Evolutionary conservation across 2,888 invertebrate species (phyloP), one percentile per base, ranked within the genome.

Genomic region (Ommatoiulus sabulosus): DNA sequence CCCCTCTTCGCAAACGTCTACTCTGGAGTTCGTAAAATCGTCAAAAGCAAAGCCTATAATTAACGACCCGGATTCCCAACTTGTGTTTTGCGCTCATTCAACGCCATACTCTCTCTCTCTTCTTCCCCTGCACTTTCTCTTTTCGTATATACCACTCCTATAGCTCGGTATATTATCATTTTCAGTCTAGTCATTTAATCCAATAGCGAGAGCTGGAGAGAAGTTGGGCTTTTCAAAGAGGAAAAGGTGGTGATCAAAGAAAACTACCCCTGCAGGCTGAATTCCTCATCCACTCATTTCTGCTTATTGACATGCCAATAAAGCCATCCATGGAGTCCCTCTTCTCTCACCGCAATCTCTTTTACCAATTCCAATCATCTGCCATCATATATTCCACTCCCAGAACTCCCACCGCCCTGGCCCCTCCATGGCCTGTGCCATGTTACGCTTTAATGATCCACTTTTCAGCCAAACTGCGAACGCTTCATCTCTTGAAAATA

Each of bases 221-320:
- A n/a, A 24, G 72, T 24, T 24, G 72, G n/a, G 72, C 72, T 72
- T 72, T 72, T 24, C 20, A 72, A 20, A 72, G 24, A 72, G 72
- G 72, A 24, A 4, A 8, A 72, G 72, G 24, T 72, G 72, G 72
- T 72, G 72, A 72, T 72, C 24, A 72, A 24, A 72, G 72, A 24
- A 72, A 72, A 72, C 20, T 72, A 72, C 20, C 24, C 72, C 72
- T 72, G 72, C 20, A 72, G 72, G 72, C 72, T 72, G 72, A 24
- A 72, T 72, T 72, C 72, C 72, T 72, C 72, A 72, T 72, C 72
- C 72, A 72, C 72, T 72, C 72, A 72, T 24, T 72, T 72, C 72
- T 72, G 72, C 72, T 72, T 72, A 72, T 72, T 72, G 72, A 72
- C 72, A 72, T 72, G 72, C 72, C 72, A 72, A 72, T 72, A 72